Conservation (phyloP, 2,797 vertebrate genomes). For the Acanthurus lineatus region DNA sequence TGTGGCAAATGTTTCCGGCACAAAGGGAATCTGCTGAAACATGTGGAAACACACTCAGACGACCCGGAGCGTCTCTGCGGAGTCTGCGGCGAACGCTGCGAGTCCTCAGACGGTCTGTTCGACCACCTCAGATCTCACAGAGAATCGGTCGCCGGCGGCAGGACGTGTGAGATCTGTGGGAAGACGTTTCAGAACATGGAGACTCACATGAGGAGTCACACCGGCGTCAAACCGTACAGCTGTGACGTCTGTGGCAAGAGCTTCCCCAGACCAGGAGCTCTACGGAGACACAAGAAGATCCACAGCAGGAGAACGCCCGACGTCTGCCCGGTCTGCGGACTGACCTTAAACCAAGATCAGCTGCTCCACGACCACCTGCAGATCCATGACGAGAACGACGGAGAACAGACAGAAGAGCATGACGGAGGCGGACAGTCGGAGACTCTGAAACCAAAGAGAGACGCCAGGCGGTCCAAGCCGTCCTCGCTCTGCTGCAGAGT, state of each 20-base stretch:
- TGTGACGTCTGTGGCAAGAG: constrained; percentile 56
- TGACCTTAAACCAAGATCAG: constrained; percentile 10
- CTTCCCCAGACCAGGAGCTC: constrained; percentile 52
- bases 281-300: constrained; percentile 67
- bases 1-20: constrained; percentile 51
- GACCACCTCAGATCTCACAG: constrained; percentile 48
- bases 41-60: constrained; percentile 43
- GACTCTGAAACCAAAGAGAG: background rate
- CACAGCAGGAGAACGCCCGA: constrained; percentile 27
- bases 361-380: constrained; percentile 49
- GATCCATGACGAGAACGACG: background rate
- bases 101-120: constrained; percentile 17
- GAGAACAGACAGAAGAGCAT: background rate
- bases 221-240: constrained; percentile 55
- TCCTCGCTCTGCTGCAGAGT: constrained; percentile 48
- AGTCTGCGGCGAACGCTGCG: constrained; percentile 30
- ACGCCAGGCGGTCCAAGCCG: background rate
- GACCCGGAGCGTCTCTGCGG: constrained; percentile 23
- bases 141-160: background rate
- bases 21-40: constrained; percentile 44
- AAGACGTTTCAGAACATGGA: constrained; percentile 63
- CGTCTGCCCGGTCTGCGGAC: constrained; percentile 23
- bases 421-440: background rate
- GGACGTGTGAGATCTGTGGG: constrained; percentile 48
- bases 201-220: constrained; percentile 62